Conservation (phyloP, 2,888 invertebrate genomes). For the Salpingus planirostris region DNA sequence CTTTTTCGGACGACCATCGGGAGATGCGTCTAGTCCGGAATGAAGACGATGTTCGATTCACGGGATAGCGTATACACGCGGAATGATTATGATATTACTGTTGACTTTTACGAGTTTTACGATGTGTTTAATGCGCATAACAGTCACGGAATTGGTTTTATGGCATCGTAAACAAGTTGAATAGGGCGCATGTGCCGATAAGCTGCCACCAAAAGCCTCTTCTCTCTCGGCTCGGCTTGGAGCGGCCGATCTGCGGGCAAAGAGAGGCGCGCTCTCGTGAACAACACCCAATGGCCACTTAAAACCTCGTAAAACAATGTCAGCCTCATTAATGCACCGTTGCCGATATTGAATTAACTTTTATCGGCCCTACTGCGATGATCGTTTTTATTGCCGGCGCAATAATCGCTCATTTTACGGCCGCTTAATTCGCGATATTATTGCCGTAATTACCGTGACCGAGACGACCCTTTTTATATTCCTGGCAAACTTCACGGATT, state of each 20-base stretch:
- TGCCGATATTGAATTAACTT: conserved; percentile 24
- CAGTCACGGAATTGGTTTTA: conserved; percentile 38
- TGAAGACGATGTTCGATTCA: conserved; percentile 19
- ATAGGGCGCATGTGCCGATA: conserved; percentile 33
- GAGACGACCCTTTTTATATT: conserved; percentile 14
- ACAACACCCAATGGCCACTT: conserved; percentile 30
- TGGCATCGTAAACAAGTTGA: conserved; percentile 34
- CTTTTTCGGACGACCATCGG: background rate
- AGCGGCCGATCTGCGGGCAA: conserved; percentile 17
- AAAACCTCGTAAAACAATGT: conserved; percentile 30
- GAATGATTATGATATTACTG: conserved; percentile 35
- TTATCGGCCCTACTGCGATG: conserved; percentile 23
- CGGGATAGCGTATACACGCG: conserved; percentile 12
- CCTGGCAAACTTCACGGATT: conserved; percentile 18
- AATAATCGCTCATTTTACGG: conserved; percentile 21
- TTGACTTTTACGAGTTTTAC: conserved; percentile 39
- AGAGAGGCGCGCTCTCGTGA: too few relatives aligned
- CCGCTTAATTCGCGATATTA: conserved; percentile 24
- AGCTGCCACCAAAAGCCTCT: conserved; percentile 23
- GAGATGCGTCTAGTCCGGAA: conserved; percentile 8
- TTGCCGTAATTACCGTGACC: too few relatives aligned
- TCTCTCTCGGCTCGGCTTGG: too few relatives aligned
- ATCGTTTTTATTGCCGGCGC: conserved; percentile 21
- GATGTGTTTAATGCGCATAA: conserved; percentile 40
- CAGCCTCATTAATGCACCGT: conserved; percentile 22